Evolutionary conservation across 2,888 invertebrate species (phyloP).

Genomic region (Ophion ellenae): DNA sequence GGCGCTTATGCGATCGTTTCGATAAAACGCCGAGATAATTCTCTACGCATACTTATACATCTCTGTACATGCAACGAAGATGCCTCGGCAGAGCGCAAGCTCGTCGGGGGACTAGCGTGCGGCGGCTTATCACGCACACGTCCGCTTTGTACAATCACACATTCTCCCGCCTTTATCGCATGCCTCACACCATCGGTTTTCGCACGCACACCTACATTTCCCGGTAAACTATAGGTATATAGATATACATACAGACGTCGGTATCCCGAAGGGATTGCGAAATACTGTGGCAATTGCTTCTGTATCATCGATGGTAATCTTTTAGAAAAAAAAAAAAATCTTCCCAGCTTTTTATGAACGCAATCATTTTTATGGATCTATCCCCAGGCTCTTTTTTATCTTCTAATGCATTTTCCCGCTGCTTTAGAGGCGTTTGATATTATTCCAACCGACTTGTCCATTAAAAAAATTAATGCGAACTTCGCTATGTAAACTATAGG

Average conservation of each 20-base stretch:
- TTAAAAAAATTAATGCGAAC: too few species aligned
- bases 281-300: too few species aligned
- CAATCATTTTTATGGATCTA: too few species aligned
- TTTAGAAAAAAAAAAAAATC: not conserved
- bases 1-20: conserved; percentile 10
- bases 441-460: too few species aligned
- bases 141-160: conserved; percentile 7
- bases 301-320: conserved; percentile 5
- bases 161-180: conserved; percentile 4
- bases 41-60: not conserved
- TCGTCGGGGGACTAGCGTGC: not conserved
- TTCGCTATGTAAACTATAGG: too few species aligned
- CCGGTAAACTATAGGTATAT: too few species aligned
- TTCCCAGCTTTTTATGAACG: not conserved
- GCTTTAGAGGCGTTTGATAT: too few species aligned
- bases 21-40: conserved; percentile 10
- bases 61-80: not conserved
- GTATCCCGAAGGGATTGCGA: too few species aligned
- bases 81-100: not conserved
- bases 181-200: conserved; percentile 9
- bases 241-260: too few species aligned
- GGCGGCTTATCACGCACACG: conserved; percentile 3
- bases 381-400: too few species aligned
- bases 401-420: too few species aligned
- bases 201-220: not conserved